phyloP scores from a whole-genome alignment of 2,888 invertebrate species.

The Sympetrum striolatum region DNA sequence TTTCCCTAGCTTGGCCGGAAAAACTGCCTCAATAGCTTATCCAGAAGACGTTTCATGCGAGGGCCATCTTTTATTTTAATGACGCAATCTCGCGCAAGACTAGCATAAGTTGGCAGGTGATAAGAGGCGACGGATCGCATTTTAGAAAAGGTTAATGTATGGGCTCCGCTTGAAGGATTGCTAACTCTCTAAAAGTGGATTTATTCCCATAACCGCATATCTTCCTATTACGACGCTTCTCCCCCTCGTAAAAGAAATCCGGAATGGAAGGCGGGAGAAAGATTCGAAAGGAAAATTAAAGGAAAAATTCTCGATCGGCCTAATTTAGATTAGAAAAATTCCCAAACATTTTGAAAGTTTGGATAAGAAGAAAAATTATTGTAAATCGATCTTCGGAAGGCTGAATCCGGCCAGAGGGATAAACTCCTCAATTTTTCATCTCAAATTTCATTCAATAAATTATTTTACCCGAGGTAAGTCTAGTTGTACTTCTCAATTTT shows the following conservation, averaged over 20 bases:
- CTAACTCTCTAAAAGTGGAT: neutral
- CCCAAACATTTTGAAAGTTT: no score
- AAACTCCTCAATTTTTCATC: no score
- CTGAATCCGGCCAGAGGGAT: no score
- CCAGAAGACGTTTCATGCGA: neutral
- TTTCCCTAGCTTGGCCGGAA: neutral
- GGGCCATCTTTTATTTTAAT: conserved; percentile 18
- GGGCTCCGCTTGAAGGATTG: neutral
- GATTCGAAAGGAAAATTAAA: neutral
- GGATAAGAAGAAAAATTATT: no score
- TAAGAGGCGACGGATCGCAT: neutral
- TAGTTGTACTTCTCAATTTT: no score
- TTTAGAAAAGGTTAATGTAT: neutral
- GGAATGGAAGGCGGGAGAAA: neutral
- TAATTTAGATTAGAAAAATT: neutral
- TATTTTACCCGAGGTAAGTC: no score
- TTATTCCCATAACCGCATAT: no score
- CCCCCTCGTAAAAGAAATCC: neutral
- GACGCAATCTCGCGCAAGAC: conserved; percentile 3
- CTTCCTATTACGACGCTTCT: no score
- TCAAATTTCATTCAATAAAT: no score
- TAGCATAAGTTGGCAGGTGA: conserved; percentile 11
- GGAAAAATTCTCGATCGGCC: neutral
- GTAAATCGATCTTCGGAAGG: no score
- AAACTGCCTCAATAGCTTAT: neutral